Percentiles rank a stretch among this genome's conserved stretches.
Conservation (phyloP, 2,797 vertebrate genomes). For the Semotilus atromaculatus region DNA sequence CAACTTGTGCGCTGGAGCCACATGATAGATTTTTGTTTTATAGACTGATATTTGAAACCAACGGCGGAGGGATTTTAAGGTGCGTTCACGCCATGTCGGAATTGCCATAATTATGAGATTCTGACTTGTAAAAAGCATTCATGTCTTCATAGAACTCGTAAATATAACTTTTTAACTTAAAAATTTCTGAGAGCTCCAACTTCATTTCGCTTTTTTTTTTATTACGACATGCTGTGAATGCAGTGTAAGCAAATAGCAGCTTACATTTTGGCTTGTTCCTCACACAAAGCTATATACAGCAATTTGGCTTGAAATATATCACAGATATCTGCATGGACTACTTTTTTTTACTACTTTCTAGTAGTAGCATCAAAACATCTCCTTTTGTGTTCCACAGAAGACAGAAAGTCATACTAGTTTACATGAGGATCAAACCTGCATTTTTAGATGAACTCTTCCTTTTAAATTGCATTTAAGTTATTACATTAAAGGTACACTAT, state of each 20-base stretch:
- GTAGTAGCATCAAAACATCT: conserved; percentile 7
- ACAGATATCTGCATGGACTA: background rate
- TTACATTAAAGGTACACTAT: background rate
- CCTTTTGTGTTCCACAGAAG: conserved; percentile 5
- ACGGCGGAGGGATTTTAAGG: background rate
- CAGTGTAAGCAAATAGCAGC: background rate
- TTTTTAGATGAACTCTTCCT: background rate
- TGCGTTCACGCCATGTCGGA: background rate
- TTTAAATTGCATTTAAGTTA: background rate
- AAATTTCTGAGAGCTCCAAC: background rate
- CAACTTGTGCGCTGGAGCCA: no score
- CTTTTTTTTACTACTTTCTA: background rate
- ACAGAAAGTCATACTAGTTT: background rate
- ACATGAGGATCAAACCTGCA: background rate
- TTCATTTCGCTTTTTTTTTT: background rate
- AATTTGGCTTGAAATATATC: background rate
- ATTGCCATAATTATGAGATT: background rate
- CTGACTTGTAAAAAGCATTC: background rate
- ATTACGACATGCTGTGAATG: background rate
- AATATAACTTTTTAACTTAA: background rate
- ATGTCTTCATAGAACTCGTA: background rate
- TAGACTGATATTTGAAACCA: background rate
- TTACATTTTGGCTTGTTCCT: background rate
- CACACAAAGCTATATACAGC: background rate
- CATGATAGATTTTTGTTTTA: background rate